Base-by-base conservation (phyloP, 2,113 vertebrate species). In the Murina feae region DNA sequence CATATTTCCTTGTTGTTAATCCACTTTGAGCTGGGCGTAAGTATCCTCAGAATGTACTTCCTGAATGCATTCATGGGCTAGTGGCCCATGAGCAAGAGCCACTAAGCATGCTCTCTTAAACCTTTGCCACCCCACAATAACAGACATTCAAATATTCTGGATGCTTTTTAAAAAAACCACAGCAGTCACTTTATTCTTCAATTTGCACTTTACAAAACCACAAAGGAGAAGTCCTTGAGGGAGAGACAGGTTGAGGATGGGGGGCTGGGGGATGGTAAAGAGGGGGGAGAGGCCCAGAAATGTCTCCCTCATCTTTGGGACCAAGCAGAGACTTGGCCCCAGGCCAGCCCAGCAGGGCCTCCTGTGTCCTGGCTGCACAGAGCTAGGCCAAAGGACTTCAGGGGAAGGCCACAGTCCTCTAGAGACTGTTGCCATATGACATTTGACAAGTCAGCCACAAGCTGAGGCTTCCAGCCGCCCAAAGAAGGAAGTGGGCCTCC, bases 191-290 rank as follows among this genome's bases (percentile, higher is more conserved):
- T 97, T 96, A 97, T 90, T 97, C 90, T 97, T 90, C 85, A 96
- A 65, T 95, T 89, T 95, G 90, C 49, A 97, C 95, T 95, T 97
- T 96, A 97, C 95, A 97, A 97, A 97, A 97, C 96, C 95, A 94
- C 39, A 85, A 96, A 3, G 96, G 91, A 96, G 51, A 86, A 63
- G 35, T 86, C 68, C 71, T 86, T 79, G 58, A 53, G 44, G 92
- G 37, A 71, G 23, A 63, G 2, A 71, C 13, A 9, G 10, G 28
- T 39, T 30, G 58, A 18, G 78, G 8, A 58, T 20, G 2, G 16
- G 18, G 47, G 17, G 37, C 2, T 16, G 66, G 37, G 39, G 32
- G 49, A 25, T 9, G 53, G 83, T n/a, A 53, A 47, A 42, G 39
- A 78, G 35, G 44, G 23, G 37, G 44, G 28, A 68, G 58, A 89